A percentile compares a stretch with the other conserved stretches of the same genome.
These are phyloP conservation scores for Heteractis magnifica DNA, from an alignment of 92 coral and sea anemone genomes.

Conservation along the genomic window DNA sequence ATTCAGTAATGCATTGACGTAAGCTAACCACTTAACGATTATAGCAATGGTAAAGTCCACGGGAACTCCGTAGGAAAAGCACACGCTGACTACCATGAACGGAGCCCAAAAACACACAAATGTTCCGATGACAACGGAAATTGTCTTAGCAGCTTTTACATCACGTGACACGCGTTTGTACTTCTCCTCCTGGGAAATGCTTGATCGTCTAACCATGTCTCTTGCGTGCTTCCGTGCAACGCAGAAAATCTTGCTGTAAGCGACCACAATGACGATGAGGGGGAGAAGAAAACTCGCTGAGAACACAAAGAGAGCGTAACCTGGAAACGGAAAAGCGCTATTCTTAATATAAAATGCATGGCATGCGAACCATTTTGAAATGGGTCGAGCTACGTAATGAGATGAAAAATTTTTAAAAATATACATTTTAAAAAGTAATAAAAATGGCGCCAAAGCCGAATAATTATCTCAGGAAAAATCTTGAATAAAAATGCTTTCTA, in stretches of 20 bases:
- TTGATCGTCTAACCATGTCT: constrained; percentile 33
- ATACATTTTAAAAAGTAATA: too few species aligned
- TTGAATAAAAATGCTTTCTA: too few species aligned
- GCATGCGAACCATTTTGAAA: too few species aligned
- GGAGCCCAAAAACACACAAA: constrained; percentile 87
- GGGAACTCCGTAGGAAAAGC: constrained; percentile 35
- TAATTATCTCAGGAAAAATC: too few species aligned
- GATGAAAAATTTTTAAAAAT: too few species aligned
- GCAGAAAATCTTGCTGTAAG: constrained; percentile 78
- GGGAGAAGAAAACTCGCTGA: constrained; percentile 72
- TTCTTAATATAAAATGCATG: too few species aligned
- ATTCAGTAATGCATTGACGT: constrained; percentile 70
- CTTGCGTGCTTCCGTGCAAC: constrained; percentile 75
- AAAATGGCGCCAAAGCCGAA: too few species aligned
- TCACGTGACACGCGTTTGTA: constrained; percentile 58
- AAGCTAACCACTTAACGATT: constrained; percentile 80
- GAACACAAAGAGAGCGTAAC: constrained; percentile 73
- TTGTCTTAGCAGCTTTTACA: constrained; percentile 86
- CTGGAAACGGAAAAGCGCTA: constrained; percentile 20
- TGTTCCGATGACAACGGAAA: constrained; percentile 86
- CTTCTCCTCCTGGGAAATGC: constrained; percentile 37
- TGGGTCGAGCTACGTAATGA: too few species aligned
- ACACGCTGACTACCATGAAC: constrained; percentile 72
- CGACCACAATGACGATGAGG: constrained; percentile 59
- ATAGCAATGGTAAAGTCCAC: constrained; percentile 48